Evolutionary conservation across 2,888 invertebrate genomes (phyloP).

Genomic region (Drosophila merina): DNA sequence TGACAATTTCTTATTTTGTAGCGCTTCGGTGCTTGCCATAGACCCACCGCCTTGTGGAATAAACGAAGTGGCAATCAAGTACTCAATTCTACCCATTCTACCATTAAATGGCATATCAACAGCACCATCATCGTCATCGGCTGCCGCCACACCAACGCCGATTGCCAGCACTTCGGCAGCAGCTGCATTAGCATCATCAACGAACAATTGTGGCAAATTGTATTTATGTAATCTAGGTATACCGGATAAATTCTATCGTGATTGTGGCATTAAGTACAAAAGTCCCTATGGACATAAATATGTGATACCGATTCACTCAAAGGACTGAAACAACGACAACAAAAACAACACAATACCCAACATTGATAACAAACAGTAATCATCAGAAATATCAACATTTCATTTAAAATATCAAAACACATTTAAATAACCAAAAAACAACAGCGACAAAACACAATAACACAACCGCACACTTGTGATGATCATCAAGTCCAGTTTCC

Average conservation of each 20-base stretch:
- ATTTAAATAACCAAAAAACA: conserved; percentile 16
- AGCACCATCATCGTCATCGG: conserved; percentile 40
- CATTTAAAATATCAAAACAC: conserved; percentile 24
- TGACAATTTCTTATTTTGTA: conserved; percentile 39
- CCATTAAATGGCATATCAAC: conserved; percentile 87
- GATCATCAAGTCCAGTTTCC: conserved; percentile 78
- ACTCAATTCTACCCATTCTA: conserved; percentile 89
- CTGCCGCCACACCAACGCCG: conserved; percentile 43
- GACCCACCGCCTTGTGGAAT: conserved; percentile 90
- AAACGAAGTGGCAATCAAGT: conserved; percentile 86
- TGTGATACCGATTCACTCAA: conserved; percentile 89
- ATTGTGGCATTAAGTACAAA: conserved; percentile 91
- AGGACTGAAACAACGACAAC: conserved; percentile 83
- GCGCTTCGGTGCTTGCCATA: conserved; percentile 89
- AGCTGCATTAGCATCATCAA: conserved; percentile 52
- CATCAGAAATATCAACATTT: conserved; percentile 33
- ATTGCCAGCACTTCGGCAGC: conserved; percentile 42
- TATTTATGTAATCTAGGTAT: conserved; percentile 94
- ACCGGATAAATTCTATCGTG: conserved; percentile 90
- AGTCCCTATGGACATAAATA: conserved; percentile 94
- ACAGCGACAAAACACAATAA: conserved; percentile 26
- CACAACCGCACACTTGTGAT: conserved; percentile 70
- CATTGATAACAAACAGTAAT: conserved; percentile 52
- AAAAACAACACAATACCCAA: conserved; percentile 45
- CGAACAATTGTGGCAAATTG: conserved; percentile 87